Evolutionary conservation across 1,140 invertebrate species (phyloP).

Genomic region (Trialeurodes vaporariorum): DNA sequence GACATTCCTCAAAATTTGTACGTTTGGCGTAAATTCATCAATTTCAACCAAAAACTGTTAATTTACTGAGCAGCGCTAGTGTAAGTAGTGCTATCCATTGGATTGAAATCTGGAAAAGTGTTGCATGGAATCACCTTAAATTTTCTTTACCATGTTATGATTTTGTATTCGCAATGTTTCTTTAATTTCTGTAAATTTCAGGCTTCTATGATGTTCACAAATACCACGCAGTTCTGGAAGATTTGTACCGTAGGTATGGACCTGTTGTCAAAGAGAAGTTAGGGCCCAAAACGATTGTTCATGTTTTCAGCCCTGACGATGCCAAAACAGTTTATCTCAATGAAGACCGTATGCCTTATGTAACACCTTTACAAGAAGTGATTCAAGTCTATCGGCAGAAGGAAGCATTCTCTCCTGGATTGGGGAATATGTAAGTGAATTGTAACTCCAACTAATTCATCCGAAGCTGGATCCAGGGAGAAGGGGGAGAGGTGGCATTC

Average conservation of each 20-base stretch:
- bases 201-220: conserved; percentile 27
- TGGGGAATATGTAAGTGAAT: conserved; percentile 43
- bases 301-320: conserved; percentile 34
- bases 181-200: conserved; percentile 12
- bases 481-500: too few species aligned
- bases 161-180: too few species aligned
- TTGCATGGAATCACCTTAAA: too few species aligned
- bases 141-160: too few species aligned
- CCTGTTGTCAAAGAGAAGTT: conserved; percentile 31
- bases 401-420: conserved; percentile 38
- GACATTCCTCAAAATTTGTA: too few species aligned
- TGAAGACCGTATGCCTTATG: conserved; percentile 39
- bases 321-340: conserved; percentile 30
- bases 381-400: conserved; percentile 38
- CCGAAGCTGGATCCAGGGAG: not conserved
- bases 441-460: not conserved
- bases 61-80: too few species aligned
- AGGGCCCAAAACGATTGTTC: conserved; percentile 27
- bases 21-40: too few species aligned
- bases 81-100: too few species aligned
- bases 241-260: conserved; percentile 29
- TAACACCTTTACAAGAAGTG: conserved; percentile 40
- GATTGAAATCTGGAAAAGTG: too few species aligned
- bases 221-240: conserved; percentile 29
- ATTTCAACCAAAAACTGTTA: too few species aligned